These are phyloP conservation scores for Podocnemis expansa DNA, from an alignment of 2,113 vertebrate genomes.

Conservation along the genomic window DNA sequence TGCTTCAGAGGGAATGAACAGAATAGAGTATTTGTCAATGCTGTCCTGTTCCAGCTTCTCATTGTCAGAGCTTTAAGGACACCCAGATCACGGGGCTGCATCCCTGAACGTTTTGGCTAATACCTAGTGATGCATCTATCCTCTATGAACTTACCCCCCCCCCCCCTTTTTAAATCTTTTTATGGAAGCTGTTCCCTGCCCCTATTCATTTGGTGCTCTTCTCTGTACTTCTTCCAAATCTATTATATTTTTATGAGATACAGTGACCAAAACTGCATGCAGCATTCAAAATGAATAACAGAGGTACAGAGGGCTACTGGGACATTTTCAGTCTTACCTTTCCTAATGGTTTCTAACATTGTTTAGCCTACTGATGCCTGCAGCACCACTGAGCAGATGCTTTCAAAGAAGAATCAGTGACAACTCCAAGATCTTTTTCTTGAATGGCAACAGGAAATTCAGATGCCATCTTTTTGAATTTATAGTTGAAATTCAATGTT, in stretches of 20 bases:
- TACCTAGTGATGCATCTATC: background rate
- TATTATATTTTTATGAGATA: background rate
- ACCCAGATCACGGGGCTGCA: background rate
- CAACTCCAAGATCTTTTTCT: background rate
- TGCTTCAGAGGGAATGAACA: background rate
- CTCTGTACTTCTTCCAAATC: too few species aligned
- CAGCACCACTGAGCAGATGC: background rate
- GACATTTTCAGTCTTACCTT: background rate
- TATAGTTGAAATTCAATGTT: background rate
- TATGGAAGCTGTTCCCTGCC: too few species aligned
- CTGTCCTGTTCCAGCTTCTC: background rate
- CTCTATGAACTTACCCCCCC: background rate
- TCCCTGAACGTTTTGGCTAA: background rate
- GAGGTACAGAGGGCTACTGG: background rate
- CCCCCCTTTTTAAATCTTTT: too few species aligned
- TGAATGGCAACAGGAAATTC: background rate
- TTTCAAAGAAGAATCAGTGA: background rate
- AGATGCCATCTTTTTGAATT: background rate
- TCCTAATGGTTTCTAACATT: background rate
- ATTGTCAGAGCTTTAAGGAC: background rate
- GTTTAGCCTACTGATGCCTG: background rate
- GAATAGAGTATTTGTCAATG: too few species aligned
- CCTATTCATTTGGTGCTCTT: too few species aligned
- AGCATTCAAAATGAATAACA: background rate
- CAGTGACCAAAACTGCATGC: background rate